A percentile compares a stretch with the other conserved stretches of the same genome.
phyloP scores from a whole-genome alignment of 2,113 vertebrate genomes.

The Poeciliopsis turrubarensis region DNA sequence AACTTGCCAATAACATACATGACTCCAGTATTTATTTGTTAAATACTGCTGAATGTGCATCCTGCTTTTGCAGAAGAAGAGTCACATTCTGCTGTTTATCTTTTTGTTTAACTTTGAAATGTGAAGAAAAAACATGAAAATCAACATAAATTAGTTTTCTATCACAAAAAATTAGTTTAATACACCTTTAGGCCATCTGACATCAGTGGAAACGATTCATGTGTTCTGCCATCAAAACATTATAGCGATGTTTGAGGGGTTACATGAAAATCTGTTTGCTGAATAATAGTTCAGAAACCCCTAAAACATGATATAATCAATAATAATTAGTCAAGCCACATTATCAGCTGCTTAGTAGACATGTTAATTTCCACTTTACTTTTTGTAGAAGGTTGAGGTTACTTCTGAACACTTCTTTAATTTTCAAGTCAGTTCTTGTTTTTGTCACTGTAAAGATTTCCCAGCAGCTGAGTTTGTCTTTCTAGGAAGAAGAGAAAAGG shows the following conservation, averaged over 20 bases:
- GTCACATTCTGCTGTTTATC: no score
- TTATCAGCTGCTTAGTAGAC: not conserved
- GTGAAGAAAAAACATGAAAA: not conserved
- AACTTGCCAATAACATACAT: not conserved
- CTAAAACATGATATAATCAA: not conserved
- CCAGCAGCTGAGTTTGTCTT: no score
- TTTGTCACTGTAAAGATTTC: no score
- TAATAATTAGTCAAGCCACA: not conserved
- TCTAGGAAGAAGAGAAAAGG: no score
- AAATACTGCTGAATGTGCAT: not conserved
- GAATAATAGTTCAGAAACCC: no score
- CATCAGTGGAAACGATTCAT: not conserved
- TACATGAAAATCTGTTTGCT: no score
- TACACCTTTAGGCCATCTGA: not conserved
- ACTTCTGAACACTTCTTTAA: not conserved
- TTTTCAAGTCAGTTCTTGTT: not conserved
- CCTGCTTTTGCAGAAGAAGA: no score
- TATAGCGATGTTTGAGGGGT: no score
- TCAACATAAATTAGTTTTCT: no score
- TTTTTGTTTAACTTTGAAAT: not conserved
- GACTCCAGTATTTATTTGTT: not conserved
- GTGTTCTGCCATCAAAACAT: not conserved
- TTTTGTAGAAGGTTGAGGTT: not conserved
- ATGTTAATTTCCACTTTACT: not conserved
- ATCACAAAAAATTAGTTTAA: not conserved